Conservation (phyloP, 2,888 invertebrate genomes). For the Lacanobia oleracea region DNA sequence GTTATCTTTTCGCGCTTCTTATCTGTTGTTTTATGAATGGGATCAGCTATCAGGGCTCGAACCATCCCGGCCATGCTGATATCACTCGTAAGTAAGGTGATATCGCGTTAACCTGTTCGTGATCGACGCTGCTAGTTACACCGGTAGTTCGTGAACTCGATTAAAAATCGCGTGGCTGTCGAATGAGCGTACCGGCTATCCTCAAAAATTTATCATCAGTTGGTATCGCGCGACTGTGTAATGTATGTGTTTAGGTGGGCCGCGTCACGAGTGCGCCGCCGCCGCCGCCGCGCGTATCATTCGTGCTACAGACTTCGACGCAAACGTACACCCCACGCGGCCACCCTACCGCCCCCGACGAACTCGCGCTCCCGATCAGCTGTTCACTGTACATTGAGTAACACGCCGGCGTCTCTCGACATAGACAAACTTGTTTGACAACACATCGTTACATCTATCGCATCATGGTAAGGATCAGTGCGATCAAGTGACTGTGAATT, state of each 20-base stretch:
- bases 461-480: constrained; percentile 87
- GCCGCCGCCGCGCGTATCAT: constrained; percentile 83
- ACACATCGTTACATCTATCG: constrained; percentile 70
- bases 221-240: constrained; percentile 79
- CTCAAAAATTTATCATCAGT: constrained; percentile 82
- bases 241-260: constrained; percentile 80
- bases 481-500: constrained; percentile 78
- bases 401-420: constrained; percentile 69
- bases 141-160: constrained; percentile 77
- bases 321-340: constrained; percentile 80
- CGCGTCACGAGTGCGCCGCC: constrained; percentile 87
- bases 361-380: constrained; percentile 83
- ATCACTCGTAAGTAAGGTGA: constrained; percentile 76
- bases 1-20: constrained; percentile 22
- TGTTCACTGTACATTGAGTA: constrained; percentile 75
- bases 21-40: constrained; percentile 65
- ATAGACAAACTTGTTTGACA: constrained; percentile 74
- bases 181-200: constrained; percentile 82
- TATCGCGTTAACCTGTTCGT: constrained; percentile 76
- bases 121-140: constrained; percentile 74
- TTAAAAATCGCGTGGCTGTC: constrained; percentile 82
- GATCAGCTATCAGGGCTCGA: constrained; percentile 63
- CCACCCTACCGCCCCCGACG: constrained; percentile 71
- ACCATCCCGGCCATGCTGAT: constrained; percentile 70
- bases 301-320: constrained; percentile 85